Conservation (phyloP, 2,888 invertebrate genomes). For the Schizotus pectinicornis region DNA sequence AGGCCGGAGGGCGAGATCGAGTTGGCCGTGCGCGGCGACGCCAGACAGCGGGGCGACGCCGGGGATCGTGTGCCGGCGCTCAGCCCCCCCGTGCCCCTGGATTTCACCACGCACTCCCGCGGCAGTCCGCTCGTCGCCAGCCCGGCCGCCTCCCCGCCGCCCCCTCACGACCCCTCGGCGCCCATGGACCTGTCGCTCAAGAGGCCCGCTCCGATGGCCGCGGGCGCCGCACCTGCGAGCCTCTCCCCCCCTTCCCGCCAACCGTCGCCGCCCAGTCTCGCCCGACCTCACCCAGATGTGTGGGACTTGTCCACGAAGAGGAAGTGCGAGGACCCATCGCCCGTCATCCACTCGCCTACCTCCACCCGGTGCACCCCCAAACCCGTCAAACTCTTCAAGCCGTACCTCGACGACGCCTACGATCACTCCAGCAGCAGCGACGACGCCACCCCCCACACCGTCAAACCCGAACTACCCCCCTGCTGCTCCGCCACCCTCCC, state of each 20-base stretch:
- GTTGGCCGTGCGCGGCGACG: constrained; percentile 48
- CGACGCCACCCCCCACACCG: constrained; percentile 18
- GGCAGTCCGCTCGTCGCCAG: constrained; percentile 49
- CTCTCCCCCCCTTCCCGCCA: constrained; percentile 33
- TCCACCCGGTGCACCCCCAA: constrained; percentile 53
- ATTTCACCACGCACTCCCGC: constrained; percentile 51
- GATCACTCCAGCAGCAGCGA: constrained; percentile 52
- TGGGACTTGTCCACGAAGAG: constrained; percentile 56
- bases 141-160: constrained; percentile 47
- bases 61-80: constrained; percentile 47
- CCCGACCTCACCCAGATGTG: constrained; percentile 47
- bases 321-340: constrained; percentile 38
- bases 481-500: constrained; percentile 59
- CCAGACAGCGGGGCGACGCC: constrained; percentile 58
- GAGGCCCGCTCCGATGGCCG: constrained; percentile 43
- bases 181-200: constrained; percentile 59
- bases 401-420: constrained; percentile 73
- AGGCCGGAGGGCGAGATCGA: constrained; percentile 42
- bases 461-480: constrained; percentile 42
- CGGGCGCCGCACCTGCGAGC: constrained; percentile 44
- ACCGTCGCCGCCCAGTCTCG: constrained; percentile 35
- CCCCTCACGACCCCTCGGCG: constrained; percentile 46
- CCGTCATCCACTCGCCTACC: constrained; percentile 11
- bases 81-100: constrained; percentile 47
- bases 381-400: constrained; percentile 79